Evolutionary conservation across 2,113 vertebrate genomes (phyloP).

Genomic region (Steatornis caripensis): DNA sequence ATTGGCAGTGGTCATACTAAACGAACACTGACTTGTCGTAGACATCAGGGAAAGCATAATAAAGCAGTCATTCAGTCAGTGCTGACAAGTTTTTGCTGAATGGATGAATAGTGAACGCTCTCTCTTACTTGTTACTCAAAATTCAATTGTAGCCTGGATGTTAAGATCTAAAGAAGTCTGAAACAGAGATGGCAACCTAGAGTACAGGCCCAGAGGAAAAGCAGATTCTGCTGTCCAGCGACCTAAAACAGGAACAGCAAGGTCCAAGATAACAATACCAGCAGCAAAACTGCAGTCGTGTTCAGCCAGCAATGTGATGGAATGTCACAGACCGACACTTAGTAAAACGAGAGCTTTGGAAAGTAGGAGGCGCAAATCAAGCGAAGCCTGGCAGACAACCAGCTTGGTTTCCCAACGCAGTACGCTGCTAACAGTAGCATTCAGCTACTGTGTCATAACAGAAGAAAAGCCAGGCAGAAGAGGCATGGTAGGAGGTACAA

Average conservation of each 20-base stretch:
- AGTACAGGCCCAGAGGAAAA: background rate
- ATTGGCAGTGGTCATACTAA: background rate
- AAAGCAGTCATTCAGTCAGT: background rate
- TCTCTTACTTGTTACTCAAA: background rate
- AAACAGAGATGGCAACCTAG: background rate
- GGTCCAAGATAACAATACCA: background rate
- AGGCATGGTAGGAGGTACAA: background rate
- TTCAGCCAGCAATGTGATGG: background rate
- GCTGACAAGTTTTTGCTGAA: background rate
- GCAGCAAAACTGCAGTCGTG: background rate
- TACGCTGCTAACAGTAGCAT: background rate
- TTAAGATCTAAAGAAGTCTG: background rate
- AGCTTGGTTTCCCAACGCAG: background rate
- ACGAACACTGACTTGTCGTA: background rate
- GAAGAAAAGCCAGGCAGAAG: background rate
- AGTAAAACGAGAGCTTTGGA: background rate
- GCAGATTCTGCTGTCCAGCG: background rate
- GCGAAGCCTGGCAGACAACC: background rate
- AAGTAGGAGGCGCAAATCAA: background rate
- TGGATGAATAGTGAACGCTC: background rate
- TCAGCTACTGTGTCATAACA: background rate
- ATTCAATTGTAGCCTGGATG: background rate
- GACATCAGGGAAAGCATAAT: background rate
- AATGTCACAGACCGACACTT: background rate
- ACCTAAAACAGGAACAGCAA: background rate